Evolutionary conservation across 2,797 vertebrate genomes (phyloP), one percentile per base, ranked within the genome.

Genomic region (Novumbra hubbsi): DNA sequence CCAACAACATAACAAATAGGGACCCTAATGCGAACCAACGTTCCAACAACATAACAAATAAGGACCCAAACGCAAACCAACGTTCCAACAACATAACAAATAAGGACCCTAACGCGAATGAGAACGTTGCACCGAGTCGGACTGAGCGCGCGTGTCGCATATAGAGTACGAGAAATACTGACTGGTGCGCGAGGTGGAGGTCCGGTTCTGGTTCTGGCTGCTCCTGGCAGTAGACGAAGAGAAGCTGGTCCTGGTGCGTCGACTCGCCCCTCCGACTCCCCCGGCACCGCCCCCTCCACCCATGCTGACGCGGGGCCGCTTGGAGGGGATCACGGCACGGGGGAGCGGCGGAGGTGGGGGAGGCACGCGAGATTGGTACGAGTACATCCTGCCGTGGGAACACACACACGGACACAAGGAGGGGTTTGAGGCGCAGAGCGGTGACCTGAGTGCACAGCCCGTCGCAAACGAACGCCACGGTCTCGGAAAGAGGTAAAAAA

Each of bases 181-280:
- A 93, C 92, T 87, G 0, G 90, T 91, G n/a, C 93, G 94, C 7
- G 94, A 95, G 7, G 91, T 90, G 75, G 92, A 93, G 1, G 89
- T 12, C 41, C 41, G 41, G 41, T 45, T 45, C 66, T 91, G 27
- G 55, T 86, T 93, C 75, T 95, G 92, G 81, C 93, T 94, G 81
- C 92, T 95, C 85, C 93, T 95, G 80, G 95, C 94, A 6, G 94
- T 94, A 21, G 55, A 57, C 3, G 67, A 68, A 80, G 95, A 95
- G 88, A 96, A 96, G 86, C 92, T 92, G 86, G 93, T 95, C 87
- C 95, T 95, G 77, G 93, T 93, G 19, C 95, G 90, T 1, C 95
- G 90, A 77, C 94, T 94, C 2, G 85, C 88, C 5, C 89, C 87
- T 0, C 94, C 92, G 41, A 45, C 41, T 45, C 41, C 41, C 9